Evolutionary conservation across 2,797 vertebrate species (phyloP).

Genomic region (Dryobates pubescens): DNA sequence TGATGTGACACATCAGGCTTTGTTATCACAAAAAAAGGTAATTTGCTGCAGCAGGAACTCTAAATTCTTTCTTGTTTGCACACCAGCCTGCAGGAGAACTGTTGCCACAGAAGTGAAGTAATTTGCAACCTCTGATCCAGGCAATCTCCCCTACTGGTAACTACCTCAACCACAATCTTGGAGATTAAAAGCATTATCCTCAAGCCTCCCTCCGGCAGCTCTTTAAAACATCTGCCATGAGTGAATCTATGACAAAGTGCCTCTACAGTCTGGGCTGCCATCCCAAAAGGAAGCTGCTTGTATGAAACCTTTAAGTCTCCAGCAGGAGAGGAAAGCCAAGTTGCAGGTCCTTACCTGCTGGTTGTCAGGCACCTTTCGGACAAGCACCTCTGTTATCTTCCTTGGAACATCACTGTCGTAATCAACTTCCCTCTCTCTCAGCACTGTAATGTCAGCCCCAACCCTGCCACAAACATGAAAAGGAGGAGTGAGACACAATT

Average conservation of each 20-base stretch:
- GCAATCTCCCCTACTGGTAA: background rate
- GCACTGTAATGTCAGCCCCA: constrained; percentile 93
- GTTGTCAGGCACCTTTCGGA: constrained; percentile 97
- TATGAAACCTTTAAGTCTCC: background rate
- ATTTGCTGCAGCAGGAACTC: background rate
- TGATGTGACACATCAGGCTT: background rate
- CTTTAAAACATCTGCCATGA: background rate
- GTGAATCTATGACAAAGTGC: background rate
- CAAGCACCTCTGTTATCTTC: constrained; percentile 94
- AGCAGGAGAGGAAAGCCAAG: background rate
- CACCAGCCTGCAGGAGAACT: background rate
- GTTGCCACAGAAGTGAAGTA: background rate
- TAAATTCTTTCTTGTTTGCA: background rate
- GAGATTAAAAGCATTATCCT: background rate
- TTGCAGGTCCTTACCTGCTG: constrained; percentile 86
- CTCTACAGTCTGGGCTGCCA: background rate
- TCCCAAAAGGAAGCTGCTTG: background rate
- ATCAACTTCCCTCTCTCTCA: constrained; percentile 92
- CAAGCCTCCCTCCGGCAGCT: background rate
- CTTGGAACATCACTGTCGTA: constrained; percentile 87
- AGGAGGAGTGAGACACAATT: background rate
- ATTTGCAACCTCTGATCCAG: background rate
- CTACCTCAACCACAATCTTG: background rate
- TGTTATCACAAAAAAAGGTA: background rate
- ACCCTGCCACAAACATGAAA: constrained; percentile 80